Evolutionary conservation across 2,888 invertebrate genomes (phyloP), one percentile per base, ranked within the genome.

Genomic region (Bursaphelenchus okinawaensis): DNA sequence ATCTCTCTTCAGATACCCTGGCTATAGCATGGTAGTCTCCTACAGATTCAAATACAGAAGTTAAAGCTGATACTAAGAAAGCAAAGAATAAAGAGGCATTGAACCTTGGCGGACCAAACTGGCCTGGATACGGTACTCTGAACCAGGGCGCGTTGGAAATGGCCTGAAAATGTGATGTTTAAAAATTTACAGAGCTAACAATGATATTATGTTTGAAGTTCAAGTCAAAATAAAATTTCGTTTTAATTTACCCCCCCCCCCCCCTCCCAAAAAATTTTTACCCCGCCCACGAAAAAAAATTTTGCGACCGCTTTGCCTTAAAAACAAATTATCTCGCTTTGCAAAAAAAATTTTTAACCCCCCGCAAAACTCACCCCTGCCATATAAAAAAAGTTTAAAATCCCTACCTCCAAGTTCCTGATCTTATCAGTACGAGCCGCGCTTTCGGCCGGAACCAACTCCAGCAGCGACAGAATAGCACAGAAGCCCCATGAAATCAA

Each of bases 11-110:
- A 19, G 84, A 83, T 28, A 87, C 83, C 67, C 86, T 80, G 9
- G 92, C 90, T 0, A 91, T 91, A n/a, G 91, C 91, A 61, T 91
- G 91, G 84, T 92, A 93, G 83, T 92, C 92, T 28, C 80, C 80
- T 29, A 75, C 78, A 26, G 77, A 76, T 61, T 80, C 80, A 68
- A 80, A 78, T 7, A 80, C 77, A 0, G 78, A 78, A 20, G 80
- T 79, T 67, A 81, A 72, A 0, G 80, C 78, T 9, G 80, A 81
- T 0, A 81, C 72, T 40, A 80, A 65, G 66, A 77, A 80, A 16
- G 73, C 76, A 22, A 75, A 63, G 56, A 77, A 74, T 22, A 80
- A 75, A 16, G 77, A 76, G 19, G 66, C 70, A 60, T 78, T 74
- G 67, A 81, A 75, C 26, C 66, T 55, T 7, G 80, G 80, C 12